phyloP scores from a whole-genome alignment of 2,888 invertebrate genomes.

The Nebria brevicollis region DNA sequence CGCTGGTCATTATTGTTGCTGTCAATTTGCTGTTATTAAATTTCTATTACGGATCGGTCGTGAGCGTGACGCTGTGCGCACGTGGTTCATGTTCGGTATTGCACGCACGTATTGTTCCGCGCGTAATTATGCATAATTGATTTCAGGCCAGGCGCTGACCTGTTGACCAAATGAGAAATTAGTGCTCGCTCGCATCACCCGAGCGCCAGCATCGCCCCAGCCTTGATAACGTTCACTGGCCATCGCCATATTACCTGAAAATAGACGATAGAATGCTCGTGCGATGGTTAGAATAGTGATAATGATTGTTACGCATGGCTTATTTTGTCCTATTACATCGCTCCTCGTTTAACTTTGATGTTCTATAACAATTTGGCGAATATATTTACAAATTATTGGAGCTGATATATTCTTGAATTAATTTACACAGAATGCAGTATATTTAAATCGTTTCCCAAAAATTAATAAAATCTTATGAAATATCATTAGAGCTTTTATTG shows the following conservation, averaged over 20 bases:
- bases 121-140: conserved; percentile 47
- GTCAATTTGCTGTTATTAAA: conserved; percentile 46
- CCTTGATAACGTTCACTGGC: background rate
- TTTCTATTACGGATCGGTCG: conserved; percentile 38
- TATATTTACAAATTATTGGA: too few relatives aligned
- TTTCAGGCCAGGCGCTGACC: conserved; percentile 44
- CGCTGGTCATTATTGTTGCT: conserved; percentile 39
- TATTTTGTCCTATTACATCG: background rate
- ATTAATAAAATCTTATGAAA: too few relatives aligned
- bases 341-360: background rate
- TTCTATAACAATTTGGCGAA: background rate
- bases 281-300: background rate
- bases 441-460: too few relatives aligned
- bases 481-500: background rate
- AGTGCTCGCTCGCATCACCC: conserved; percentile 23
- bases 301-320: background rate
- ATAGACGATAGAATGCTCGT: background rate
- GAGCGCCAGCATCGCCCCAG: background rate
- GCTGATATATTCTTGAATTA: too few relatives aligned
- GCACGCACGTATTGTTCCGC: conserved; percentile 46
- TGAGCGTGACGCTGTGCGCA: conserved; percentile 17
- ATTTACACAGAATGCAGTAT: too few relatives aligned
- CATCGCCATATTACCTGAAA: conserved; percentile 1
- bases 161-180: conserved; percentile 47
- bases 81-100: conserved; percentile 34